Conservation (phyloP, 2,888 invertebrate genomes). For the Hermodice carunculata region DNA sequence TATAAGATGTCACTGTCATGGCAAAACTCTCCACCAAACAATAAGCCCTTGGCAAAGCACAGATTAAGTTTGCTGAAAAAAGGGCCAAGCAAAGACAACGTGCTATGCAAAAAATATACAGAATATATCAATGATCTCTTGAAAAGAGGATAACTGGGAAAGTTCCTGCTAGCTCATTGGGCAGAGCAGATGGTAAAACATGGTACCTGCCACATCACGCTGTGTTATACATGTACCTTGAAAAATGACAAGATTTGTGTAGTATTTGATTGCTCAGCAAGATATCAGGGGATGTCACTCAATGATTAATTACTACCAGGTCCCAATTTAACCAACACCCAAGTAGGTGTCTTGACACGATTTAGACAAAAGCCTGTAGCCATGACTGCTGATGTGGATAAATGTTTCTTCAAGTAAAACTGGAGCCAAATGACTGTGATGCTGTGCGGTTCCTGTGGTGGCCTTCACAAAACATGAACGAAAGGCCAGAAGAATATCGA, state of each 20-base stretch:
- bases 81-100: too few relatives aligned
- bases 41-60: too few relatives aligned
- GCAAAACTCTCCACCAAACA: too few relatives aligned
- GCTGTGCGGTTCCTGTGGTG: neutral
- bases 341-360: neutral
- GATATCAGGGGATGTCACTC: neutral
- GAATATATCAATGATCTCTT: too few relatives aligned
- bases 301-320: neutral
- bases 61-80: too few relatives aligned
- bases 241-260: neutral
- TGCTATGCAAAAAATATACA: too few relatives aligned
- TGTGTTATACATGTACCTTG: neutral
- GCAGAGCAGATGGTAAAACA: too few relatives aligned
- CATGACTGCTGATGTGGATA: neutral
- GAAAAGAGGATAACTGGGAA: too few relatives aligned
- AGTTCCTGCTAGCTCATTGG: too few relatives aligned
- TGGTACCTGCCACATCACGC: neutral
- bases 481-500: too few relatives aligned
- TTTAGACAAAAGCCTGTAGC: neutral
- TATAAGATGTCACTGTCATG: too few relatives aligned
- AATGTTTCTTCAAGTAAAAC: neutral
- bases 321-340: neutral
- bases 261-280: too few relatives aligned
- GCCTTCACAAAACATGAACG: neutral
- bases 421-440: neutral